Evolutionary conservation across 2,797 vertebrate genomes (phyloP).

Genomic region (Cirrhinus molitorella): DNA sequence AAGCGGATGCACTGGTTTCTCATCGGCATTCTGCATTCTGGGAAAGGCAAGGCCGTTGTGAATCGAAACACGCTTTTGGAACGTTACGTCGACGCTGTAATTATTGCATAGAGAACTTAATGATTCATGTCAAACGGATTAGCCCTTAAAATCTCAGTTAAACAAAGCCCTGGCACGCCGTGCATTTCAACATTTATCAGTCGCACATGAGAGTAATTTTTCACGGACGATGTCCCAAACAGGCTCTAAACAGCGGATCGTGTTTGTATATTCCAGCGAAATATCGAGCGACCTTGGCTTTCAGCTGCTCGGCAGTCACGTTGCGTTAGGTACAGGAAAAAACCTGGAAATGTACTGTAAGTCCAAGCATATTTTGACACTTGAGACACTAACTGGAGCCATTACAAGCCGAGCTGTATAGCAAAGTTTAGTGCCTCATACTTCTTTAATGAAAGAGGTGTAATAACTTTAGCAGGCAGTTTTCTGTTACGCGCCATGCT

Average conservation of each 20-base stretch:
- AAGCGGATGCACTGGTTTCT: conserved; percentile 72
- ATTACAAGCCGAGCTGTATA: conserved; percentile 67
- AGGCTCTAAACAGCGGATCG: conserved; percentile 63
- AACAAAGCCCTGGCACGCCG: conserved; percentile 67
- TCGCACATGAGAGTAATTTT: conserved; percentile 56
- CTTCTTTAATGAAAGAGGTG: conserved; percentile 69
- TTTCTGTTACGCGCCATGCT: conserved; percentile 71
- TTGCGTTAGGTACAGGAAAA: conserved; percentile 60
- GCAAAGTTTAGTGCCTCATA: conserved; percentile 63
- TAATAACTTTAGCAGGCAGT: conserved; percentile 68
- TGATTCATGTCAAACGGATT: conserved; percentile 78
- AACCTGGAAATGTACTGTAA: conserved; percentile 60
- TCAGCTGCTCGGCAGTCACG: conserved; percentile 59
- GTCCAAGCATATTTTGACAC: conserved; percentile 63
- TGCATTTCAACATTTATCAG: conserved; percentile 64
- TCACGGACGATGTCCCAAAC: conserved; percentile 64
- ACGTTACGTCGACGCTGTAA: conserved; percentile 76
- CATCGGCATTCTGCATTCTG: conserved; percentile 67
- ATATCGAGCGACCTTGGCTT: conserved; percentile 48
- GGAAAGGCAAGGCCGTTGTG: conserved; percentile 75
- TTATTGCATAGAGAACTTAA: conserved; percentile 77
- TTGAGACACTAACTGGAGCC: conserved; percentile 70
- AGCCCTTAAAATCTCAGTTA: conserved; percentile 73
- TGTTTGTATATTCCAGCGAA: conserved; percentile 62
- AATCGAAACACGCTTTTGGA: conserved; percentile 79